Evolutionary conservation across 2,888 invertebrate genomes (phyloP), one percentile per base, ranked within the genome.

Genomic region (Caradrina clavipalpis): DNA sequence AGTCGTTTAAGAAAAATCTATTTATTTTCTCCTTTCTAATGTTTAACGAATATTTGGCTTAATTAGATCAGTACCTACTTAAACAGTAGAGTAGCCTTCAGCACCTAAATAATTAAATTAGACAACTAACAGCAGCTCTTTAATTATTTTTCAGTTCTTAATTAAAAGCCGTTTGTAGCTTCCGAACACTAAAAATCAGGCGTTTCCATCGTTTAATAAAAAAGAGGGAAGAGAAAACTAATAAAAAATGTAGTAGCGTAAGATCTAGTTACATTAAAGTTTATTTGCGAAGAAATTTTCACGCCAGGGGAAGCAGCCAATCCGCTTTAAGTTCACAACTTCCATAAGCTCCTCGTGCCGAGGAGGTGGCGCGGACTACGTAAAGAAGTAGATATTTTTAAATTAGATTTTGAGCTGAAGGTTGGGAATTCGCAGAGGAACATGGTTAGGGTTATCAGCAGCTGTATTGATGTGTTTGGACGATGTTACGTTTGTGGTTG

Each of bases 261-360:
- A 42, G 45, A 70, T 73, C 42, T 70, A 72, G 39, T 62, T 80
- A 72, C 45, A 63, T 64, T 62, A 61, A 76, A 76, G 31, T 73
- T 69, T 74, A 77, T 76, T 74, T 76, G 72, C 55, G 59, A 69
- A 58, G 49, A 69, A 70, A 71, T 68, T 82, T 63, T 53, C 66
- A 71, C 55, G 59, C 39, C n/a, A 11, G n/a, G 26, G 11, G 47
- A 66, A 69, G 68, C 71, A 63, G 66, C 74, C 69, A 84, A 82
- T 77, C 73, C 70, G 68, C 65, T 83, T 82, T 58, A 76, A 73
- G 74, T 79, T 76, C 57, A 49, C 60, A 82, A 82, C 57, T 82
- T 74, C 60, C 66, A 66, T 76, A 77, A 77, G 66, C 63, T n/a
- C n/a, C n/a, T n/a, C 50, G 55, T 50, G 21, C 47, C 26, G 55